These are phyloP conservation scores for Drosophila aldrichi DNA, from an alignment of 2,888 invertebrate genomes.

Conservation along the genomic window DNA sequence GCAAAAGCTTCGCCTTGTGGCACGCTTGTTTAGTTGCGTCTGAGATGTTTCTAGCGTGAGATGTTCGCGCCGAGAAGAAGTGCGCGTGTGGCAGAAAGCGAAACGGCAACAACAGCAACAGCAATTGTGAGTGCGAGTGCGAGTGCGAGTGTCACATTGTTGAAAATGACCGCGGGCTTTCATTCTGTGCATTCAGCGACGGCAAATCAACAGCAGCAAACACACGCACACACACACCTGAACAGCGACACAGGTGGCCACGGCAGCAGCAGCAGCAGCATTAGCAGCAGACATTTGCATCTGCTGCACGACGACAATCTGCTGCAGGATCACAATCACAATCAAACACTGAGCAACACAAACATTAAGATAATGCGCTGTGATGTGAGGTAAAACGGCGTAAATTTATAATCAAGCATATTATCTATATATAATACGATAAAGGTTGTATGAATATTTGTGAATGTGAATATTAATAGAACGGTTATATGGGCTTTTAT, in stretches of 20 bases:
- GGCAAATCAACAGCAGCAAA: constrained; percentile 68
- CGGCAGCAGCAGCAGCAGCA: constrained; percentile 5
- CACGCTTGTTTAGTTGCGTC: constrained; percentile 75
- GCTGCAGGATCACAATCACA: constrained; percentile 59
- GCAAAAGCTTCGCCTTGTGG: constrained; percentile 60
- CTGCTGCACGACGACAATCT: constrained; percentile 37
- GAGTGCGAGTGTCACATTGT: constrained; percentile 50
- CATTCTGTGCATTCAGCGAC: constrained; percentile 75
- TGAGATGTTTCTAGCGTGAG: constrained; percentile 83
- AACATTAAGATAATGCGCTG: constrained; percentile 68
- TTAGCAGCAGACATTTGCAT: constrained; percentile 20
- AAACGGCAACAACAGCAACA: constrained; percentile 62
- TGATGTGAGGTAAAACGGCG: constrained; percentile 50
- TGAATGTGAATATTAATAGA: neutral
- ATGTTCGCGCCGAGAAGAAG: constrained; percentile 79
- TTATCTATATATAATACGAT: neutral
- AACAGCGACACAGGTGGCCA: constrained; percentile 11
- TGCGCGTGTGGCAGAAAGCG: constrained; percentile 72
- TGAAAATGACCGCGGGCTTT: constrained; percentile 83
- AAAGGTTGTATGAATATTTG: neutral
- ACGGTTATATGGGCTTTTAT: neutral
- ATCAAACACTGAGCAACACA: constrained; percentile 37
- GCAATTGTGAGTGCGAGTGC: constrained; percentile 19
- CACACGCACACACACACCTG: constrained; percentile 21
- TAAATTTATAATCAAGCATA: no score